Percentiles rank a stretch among this genome's conserved stretches.
phyloP scores from a whole-genome alignment of 2,113 vertebrate genomes.

The Xiphorhynchus elegans region DNA sequence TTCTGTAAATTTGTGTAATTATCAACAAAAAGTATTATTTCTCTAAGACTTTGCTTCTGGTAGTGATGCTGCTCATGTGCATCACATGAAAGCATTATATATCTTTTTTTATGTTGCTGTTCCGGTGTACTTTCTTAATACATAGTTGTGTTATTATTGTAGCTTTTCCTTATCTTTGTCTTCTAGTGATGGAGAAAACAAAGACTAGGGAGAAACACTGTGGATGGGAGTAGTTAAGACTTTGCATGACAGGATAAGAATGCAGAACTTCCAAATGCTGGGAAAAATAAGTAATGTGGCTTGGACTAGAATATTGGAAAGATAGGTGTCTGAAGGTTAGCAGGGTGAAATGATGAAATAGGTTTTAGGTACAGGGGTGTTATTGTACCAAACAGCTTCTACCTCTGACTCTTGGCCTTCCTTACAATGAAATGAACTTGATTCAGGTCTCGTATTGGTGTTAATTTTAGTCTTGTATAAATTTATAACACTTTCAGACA shows the following conservation, averaged over 20 bases:
- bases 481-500: conserved; percentile 63
- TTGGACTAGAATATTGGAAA: background rate
- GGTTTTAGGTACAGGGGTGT: background rate
- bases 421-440: background rate
- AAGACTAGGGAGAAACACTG: background rate
- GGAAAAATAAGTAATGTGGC: background rate
- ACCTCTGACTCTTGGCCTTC: background rate
- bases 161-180: background rate
- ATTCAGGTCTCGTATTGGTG: background rate
- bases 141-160: background rate
- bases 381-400: background rate
- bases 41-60: background rate
- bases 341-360: background rate
- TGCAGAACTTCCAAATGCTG: background rate
- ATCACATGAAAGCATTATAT: background rate
- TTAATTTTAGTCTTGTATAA: background rate
- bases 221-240: background rate
- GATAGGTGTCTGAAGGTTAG: background rate
- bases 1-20: background rate
- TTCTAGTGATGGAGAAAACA: background rate
- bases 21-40: background rate
- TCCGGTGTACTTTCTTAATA: background rate
- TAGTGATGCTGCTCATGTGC: background rate
- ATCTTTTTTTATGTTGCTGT: background rate
- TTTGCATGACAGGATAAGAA: background rate